Base-by-base conservation (phyloP, 2,888 invertebrate species). In the Agapostemon virescens region DNA sequence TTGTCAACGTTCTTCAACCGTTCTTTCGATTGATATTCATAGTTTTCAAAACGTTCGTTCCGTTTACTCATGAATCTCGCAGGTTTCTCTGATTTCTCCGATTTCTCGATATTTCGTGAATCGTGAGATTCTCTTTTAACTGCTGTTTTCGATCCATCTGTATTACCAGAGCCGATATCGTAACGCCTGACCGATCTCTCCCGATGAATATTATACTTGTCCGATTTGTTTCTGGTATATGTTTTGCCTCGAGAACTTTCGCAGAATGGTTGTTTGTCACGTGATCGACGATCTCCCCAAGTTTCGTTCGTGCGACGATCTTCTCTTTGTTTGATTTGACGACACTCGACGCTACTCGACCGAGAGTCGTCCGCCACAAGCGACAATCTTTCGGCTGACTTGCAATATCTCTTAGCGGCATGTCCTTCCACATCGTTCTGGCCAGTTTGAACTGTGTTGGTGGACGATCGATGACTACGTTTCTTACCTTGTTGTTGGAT, bases 181-280 rank as follows among this genome's bases (percentile, higher is more conserved):
- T 73, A 61, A 38, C 40, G 40, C 15, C 72, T 66, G 20, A 61
- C 73, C 2, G 55, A 49, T 17, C 38, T 72, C 1, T 64, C 78
- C 6, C 58, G 58, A 9, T 70, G 30, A 74, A 1, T 5, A 1
- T 11, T 13, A 9, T 79, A 26, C 3, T 68, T 79, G 4, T 40
- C 49, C 5, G 26, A 38, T n/a, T 79, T 74, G 17, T 0, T 49
- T 68, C 38, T 63, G 9, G 4, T 26, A 23, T 75, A 52, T 40
- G 26, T 79, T 4, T 79, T 74, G 23, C 71, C 79, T 0, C 45
- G 74, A n/a, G 3, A 52, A 1, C 68, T 78, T 9, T 20, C 38
- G 26, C 79, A 38, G 1, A 30, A 20, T 2, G 42, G 11, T n/a
- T 68, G 20, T 20, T 15, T 70, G 4, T 9, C 4, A 7, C 40